phyloP scores from a whole-genome alignment of 30 jellyfish, hydroid and myxozoan genomes.

The Aurelia aurita region DNA sequence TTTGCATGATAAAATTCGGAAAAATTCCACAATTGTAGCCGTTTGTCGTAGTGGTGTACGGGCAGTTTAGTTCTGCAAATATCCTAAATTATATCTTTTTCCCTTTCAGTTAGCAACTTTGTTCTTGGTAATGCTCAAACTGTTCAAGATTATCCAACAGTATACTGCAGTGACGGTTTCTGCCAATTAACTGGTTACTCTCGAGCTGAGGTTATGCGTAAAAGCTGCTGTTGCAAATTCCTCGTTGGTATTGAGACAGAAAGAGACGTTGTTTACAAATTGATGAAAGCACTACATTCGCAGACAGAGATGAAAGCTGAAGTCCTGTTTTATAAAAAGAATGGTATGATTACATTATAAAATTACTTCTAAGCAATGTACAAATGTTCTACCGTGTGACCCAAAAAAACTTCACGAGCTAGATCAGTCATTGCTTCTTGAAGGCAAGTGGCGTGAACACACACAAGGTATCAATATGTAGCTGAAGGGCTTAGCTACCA shows the following conservation, averaged over 20 bases:
- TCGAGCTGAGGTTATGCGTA: constrained; percentile 85
- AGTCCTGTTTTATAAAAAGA: constrained; percentile 73
- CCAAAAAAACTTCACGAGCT: too few relatives aligned
- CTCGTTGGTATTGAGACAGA: constrained; percentile 85
- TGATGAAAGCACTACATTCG: constrained; percentile 61
- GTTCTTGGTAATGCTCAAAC: constrained; percentile 95
- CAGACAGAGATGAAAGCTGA: constrained; percentile 83
- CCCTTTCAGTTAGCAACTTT: constrained; percentile 87
- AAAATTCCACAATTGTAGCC: too few relatives aligned
- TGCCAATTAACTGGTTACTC: constrained; percentile 88
- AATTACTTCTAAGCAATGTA: too few relatives aligned
- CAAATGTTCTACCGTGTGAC: too few relatives aligned
- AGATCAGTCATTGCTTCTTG: too few relatives aligned
- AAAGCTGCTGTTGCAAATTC: constrained; percentile 85
- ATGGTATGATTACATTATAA: constrained; percentile 53
- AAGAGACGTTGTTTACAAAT: constrained; percentile 32
- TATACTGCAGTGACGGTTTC: constrained; percentile 97
- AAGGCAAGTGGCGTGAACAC: too few relatives aligned
- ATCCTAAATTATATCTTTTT: not conserved
- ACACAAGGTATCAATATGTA: too few relatives aligned
- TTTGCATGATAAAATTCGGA: too few relatives aligned
- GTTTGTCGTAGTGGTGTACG: too few relatives aligned
- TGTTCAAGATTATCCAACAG: constrained; percentile 80
- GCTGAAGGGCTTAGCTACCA: too few relatives aligned
- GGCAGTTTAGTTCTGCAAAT: too few relatives aligned